Conservation (phyloP, 2,113 vertebrate species). For the Corynorhinus townsendii region DNA sequence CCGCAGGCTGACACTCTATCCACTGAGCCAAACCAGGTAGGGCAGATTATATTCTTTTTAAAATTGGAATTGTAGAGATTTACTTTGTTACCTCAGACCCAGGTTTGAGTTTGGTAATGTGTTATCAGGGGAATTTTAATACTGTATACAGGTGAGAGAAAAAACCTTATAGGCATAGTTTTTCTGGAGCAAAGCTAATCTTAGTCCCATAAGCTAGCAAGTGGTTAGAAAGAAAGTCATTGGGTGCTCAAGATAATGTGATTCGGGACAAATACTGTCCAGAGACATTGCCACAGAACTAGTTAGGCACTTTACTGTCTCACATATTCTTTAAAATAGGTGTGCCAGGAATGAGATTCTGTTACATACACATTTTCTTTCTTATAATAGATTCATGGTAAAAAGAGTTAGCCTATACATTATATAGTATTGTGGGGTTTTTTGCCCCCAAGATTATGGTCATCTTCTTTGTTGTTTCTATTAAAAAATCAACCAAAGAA, state of each 20-base stretch:
- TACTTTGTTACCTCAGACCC: not conserved
- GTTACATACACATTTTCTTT: not conserved
- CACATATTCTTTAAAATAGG: not conserved
- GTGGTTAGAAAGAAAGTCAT: not conserved
- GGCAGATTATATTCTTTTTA: not conserved
- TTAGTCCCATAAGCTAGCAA: not conserved
- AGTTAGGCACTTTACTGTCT: not conserved
- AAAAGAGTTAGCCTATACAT: not conserved
- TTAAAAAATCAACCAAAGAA: constrained; percentile 20
- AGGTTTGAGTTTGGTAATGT: constrained; percentile 15
- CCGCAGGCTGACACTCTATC: too few relatives aligned
- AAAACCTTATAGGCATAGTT: not conserved
- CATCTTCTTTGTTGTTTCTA: not conserved
- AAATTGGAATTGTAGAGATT: not conserved
- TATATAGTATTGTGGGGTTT: not conserved
- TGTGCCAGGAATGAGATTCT: not conserved
- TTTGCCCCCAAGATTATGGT: not conserved
- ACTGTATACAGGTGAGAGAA: not conserved
- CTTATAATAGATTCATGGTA: not conserved
- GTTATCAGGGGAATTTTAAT: not conserved
- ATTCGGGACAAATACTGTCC: not conserved
- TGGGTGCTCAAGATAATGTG: not conserved
- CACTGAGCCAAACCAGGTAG: too few relatives aligned
- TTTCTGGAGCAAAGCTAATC: not conserved
- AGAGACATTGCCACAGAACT: not conserved